Conservation (phyloP, 2,113 vertebrate genomes). For the Mus spicilegus region DNA sequence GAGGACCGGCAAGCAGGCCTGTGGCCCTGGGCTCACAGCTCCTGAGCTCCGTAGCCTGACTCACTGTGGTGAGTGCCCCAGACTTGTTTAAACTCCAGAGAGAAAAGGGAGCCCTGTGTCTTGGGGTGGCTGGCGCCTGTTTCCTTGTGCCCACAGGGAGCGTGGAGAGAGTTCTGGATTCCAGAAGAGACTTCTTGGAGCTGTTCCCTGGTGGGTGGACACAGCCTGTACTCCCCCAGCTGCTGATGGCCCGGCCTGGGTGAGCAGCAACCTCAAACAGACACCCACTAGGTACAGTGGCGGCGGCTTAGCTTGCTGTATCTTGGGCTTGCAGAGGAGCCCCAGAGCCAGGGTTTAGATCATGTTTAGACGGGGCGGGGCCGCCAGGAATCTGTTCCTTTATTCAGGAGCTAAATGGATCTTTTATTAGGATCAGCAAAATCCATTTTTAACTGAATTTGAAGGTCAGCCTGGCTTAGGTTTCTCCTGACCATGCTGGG, state of each 20-base stretch:
- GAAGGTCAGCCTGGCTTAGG: constrained; percentile 45
- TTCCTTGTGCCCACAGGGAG: neutral
- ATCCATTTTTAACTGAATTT: constrained; percentile 72
- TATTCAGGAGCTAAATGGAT: constrained; percentile 38
- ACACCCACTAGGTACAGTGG: neutral
- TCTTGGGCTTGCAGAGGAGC: neutral
- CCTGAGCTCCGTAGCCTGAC: neutral
- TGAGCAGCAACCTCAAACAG: neutral
- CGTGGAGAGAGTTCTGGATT: neutral
- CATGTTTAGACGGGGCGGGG: neutral
- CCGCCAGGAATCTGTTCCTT: neutral
- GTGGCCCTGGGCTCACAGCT: accelerated
- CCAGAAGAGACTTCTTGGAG: neutral
- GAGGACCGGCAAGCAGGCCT: neutral
- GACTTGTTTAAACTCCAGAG: neutral
- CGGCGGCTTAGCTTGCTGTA: accelerated
- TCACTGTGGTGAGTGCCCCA: neutral
- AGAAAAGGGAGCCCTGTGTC: neutral
- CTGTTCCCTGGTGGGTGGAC: neutral
- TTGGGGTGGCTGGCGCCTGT: neutral
- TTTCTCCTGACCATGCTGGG: neutral
- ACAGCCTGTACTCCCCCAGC: neutral
- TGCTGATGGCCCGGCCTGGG: neutral
- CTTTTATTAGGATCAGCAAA: constrained; percentile 67
- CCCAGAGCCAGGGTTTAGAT: neutral